These are phyloP conservation scores for Drosophila rufa DNA, from an alignment of 1,140 invertebrate genomes.

Conservation along the genomic window DNA sequence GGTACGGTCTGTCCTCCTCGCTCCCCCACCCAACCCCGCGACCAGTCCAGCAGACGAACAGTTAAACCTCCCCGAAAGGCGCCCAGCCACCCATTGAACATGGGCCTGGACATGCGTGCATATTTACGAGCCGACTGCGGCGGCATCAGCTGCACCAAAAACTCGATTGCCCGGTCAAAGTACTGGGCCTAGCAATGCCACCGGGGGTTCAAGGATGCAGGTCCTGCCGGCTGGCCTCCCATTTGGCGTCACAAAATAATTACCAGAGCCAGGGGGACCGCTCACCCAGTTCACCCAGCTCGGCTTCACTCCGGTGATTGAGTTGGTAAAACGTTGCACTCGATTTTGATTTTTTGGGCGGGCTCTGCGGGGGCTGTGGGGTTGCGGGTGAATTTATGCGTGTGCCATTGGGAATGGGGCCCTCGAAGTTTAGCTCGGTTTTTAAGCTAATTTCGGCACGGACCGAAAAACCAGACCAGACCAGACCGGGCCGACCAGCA, in stretches of 20 bases:
- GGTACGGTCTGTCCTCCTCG: slow-evolving; percentile 13
- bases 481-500: not conserved
- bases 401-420: slow-evolving; percentile 46
- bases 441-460: slow-evolving; percentile 73
- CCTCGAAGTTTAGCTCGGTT: slow-evolving; percentile 66
- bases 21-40: not conserved
- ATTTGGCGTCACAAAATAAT: slow-evolving; percentile 79
- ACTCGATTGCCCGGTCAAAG: slow-evolving; percentile 68
- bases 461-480: slow-evolving; percentile 21
- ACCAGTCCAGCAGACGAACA: not conserved
- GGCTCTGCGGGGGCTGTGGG: not conserved
- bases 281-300: slow-evolving; percentile 29
- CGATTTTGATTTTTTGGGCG: slow-evolving; percentile 74
- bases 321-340: slow-evolving; percentile 79
- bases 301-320: slow-evolving; percentile 63
- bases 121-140: slow-evolving; percentile 80
- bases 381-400: slow-evolving; percentile 61
- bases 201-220: slow-evolving; percentile 9
- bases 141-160: slow-evolving; percentile 82
- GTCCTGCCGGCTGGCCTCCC: slow-evolving; percentile 38
- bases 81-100: slow-evolving; percentile 22
- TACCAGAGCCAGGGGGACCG: slow-evolving; percentile 66
- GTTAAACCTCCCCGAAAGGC: not conserved
- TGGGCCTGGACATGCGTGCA: slow-evolving; percentile 76
- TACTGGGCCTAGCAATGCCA: slow-evolving; percentile 21